Evolutionary conservation across 1,140 invertebrate genomes (phyloP).

Genomic region (Drepana arcuata): DNA sequence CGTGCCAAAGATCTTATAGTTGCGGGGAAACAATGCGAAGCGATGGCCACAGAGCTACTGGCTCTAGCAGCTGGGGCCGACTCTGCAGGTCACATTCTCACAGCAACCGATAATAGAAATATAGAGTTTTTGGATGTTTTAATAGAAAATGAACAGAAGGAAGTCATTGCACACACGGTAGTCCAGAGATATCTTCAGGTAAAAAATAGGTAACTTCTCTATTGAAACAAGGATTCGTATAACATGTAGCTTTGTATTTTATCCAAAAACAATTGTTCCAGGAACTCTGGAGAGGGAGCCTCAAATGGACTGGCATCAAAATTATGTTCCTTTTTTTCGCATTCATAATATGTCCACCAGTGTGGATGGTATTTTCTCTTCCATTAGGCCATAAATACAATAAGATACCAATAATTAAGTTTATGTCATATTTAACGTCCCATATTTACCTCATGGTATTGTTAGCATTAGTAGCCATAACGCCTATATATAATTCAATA

Average conservation of each 20-base stretch:
- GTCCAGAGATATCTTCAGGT: constrained; percentile 91
- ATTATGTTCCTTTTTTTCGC: constrained; percentile 92
- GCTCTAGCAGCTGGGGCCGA: constrained; percentile 94
- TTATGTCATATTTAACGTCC: constrained; percentile 98
- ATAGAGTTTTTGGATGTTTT: constrained; percentile 97
- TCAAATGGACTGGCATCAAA: constrained; percentile 97
- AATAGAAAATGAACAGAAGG: constrained; percentile 99
- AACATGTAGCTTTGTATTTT: neutral
- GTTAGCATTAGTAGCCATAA: constrained; percentile 91
- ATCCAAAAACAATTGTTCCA: constrained; percentile 65
- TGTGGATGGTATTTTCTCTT: constrained; percentile 97
- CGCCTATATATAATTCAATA: constrained; percentile 85
- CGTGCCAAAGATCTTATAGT: constrained; percentile 95
- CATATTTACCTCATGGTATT: constrained; percentile 98
- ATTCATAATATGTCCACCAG: constrained; percentile 93
- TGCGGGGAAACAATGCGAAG: constrained; percentile 96
- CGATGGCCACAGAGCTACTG: constrained; percentile 96
- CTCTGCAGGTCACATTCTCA: constrained; percentile 92
- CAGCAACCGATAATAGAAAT: constrained; percentile 92
- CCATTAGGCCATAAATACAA: constrained; percentile 96
- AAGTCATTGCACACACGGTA: constrained; percentile 92
- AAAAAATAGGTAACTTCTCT: constrained; percentile 72
- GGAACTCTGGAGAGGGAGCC: constrained; percentile 96
- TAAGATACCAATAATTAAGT: constrained; percentile 98
- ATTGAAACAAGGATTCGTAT: neutral